These are phyloP conservation scores for Drosophila pullipes DNA, from an alignment of 2,888 invertebrate species.

Conservation along the genomic window DNA sequence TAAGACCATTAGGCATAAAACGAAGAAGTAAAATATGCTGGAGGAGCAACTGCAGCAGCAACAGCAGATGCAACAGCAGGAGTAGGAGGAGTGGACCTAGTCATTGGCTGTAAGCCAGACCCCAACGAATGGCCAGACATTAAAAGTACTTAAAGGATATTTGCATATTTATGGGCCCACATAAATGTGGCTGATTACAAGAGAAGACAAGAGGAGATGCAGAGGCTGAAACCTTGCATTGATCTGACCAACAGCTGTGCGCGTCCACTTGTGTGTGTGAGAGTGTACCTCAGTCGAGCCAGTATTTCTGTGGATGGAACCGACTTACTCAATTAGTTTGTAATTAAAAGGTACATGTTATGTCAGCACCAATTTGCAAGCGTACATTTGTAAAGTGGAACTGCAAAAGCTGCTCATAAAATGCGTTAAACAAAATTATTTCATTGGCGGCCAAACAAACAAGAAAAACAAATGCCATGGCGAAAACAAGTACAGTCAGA, in stretches of 20 bases:
- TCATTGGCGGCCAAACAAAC: not conserved
- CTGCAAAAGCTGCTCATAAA: constrained; percentile 29
- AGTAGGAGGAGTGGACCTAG: constrained; percentile 6
- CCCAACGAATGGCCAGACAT: constrained; percentile 76
- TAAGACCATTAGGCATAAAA: constrained; percentile 59
- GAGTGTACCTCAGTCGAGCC: not conserved
- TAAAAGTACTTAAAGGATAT: constrained; percentile 82
- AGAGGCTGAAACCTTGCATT: not conserved
- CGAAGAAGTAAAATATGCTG: not conserved
- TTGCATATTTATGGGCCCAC: constrained; percentile 82
- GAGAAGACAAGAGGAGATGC: constrained; percentile 12
- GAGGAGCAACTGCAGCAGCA: constrained; percentile 2
- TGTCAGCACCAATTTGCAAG: not conserved
- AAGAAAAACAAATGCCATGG: not conserved
- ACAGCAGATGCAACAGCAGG: not conserved
- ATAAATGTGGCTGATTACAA: constrained; percentile 78
- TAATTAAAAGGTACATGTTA: constrained; percentile 49
- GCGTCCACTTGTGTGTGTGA: not conserved
- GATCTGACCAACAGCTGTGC: constrained; percentile 9
- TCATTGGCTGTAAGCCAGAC: constrained; percentile 53
- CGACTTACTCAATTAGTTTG: constrained; percentile 60
- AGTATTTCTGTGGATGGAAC: not conserved
- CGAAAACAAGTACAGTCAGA: constrained; percentile 14
- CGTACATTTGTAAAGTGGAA: constrained; percentile 35
- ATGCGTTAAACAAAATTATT: not conserved